A percentile compares a stretch with the other conserved stretches of the same genome.
These are phyloP conservation scores for Meteorus sp. DNA, from an alignment of 1,140 invertebrate species.

Conservation along the genomic window DNA sequence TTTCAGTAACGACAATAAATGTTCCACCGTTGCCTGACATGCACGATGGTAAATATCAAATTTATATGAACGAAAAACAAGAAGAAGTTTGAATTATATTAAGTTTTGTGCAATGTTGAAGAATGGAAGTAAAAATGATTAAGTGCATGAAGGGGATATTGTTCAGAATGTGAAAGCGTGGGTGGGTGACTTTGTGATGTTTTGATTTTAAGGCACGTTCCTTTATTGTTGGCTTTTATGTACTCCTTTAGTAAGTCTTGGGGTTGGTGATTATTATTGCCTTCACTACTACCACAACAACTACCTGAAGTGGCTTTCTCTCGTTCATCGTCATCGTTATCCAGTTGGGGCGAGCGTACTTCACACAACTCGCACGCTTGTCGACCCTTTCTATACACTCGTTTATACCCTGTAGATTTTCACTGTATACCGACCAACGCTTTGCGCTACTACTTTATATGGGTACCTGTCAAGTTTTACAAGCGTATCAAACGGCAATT, in stretches of 20 bases:
- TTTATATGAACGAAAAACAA: too few relatives aligned
- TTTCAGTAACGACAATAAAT: slow-evolving; percentile 56
- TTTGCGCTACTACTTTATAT: slow-evolving; percentile 17
- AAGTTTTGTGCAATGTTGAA: too few relatives aligned
- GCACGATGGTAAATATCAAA: slow-evolving; percentile 49
- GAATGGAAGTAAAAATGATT: too few relatives aligned
- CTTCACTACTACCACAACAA: too few relatives aligned
- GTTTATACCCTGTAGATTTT: too few relatives aligned
- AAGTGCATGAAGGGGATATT: neutral
- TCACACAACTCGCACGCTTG: too few relatives aligned
- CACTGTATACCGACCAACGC: too few relatives aligned
- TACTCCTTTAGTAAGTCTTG: too few relatives aligned
- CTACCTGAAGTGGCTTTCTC: slow-evolving; percentile 11
- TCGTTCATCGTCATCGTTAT: neutral
- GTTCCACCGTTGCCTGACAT: slow-evolving; percentile 51
- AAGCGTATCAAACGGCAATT: slow-evolving; percentile 12
- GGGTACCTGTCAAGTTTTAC: slow-evolving; percentile 12
- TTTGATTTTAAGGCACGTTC: slow-evolving; percentile 34
- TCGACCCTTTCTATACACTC: too few relatives aligned
- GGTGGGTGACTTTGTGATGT: slow-evolving; percentile 25
- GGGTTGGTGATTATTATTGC: slow-evolving; percentile 23
- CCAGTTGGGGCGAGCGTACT: slow-evolving; percentile 6
- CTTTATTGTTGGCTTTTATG: too few relatives aligned
- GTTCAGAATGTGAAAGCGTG: neutral
- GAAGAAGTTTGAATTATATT: too few relatives aligned